phyloP scores from a whole-genome alignment of 2,113 vertebrate species.

The Hemicordylus capensis region DNA sequence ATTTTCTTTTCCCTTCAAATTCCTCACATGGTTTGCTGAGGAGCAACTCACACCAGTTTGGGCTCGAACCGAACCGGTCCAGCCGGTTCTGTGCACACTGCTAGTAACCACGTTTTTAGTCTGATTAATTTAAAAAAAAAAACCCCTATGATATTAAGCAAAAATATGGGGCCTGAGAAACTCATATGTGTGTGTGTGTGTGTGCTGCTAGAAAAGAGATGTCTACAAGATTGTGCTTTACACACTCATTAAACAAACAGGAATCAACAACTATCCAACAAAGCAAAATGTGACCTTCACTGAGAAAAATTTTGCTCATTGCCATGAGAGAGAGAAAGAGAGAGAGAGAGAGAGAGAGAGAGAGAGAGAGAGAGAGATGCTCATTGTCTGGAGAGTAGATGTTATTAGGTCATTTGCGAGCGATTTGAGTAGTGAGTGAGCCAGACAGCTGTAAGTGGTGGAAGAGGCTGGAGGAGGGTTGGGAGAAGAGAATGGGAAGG shows the following conservation, averaged over 20 bases:
- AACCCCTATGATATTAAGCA: background rate
- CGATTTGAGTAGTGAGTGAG: conserved; percentile 15
- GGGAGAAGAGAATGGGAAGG: background rate
- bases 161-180: background rate
- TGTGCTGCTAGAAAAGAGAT: background rate
- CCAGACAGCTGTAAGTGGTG: background rate
- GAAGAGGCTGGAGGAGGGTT: background rate
- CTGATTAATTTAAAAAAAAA: background rate
- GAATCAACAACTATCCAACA: background rate
- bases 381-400: background rate
- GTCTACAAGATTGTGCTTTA: background rate
- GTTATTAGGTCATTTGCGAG: background rate
- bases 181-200: background rate
- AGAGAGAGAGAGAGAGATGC: no score
- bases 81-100: no score
- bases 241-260: background rate
- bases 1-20: background rate
- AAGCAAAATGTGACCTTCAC: background rate
- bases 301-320: background rate
- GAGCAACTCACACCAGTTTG: background rate
- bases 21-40: background rate
- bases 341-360: no score
- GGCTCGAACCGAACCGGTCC: no score
- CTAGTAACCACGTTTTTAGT: background rate
- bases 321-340: no score